These are phyloP conservation scores for Diglossa cyanea DNA, from an alignment of 2,797 vertebrate genomes.

Conservation along the genomic window DNA sequence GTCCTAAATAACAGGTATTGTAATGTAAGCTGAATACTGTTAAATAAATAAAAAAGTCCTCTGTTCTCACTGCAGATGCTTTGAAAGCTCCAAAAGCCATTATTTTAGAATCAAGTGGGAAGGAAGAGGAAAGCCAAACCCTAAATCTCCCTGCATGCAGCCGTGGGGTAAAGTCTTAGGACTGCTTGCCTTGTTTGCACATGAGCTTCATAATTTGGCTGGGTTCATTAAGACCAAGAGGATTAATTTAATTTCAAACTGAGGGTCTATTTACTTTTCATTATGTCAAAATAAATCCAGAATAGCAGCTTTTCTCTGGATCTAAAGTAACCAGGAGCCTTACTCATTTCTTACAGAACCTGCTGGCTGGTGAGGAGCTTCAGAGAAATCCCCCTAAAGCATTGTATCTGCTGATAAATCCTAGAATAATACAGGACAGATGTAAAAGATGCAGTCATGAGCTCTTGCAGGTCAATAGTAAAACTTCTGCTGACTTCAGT, in stretches of 20 bases:
- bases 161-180: neutral
- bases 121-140: neutral
- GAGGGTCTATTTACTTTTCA: neutral
- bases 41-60: neutral
- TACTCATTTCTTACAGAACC: neutral
- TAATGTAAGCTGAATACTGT: neutral
- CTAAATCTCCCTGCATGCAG: neutral
- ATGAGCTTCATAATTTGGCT: neutral
- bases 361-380: neutral
- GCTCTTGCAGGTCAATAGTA: neutral
- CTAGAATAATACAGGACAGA: neutral
- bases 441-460: neutral
- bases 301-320: neutral
- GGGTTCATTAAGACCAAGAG: slow-evolving; percentile 11
- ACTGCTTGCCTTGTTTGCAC: neutral
- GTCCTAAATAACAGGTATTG: neutral
- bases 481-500: slow-evolving; percentile 6
- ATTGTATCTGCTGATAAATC: slow-evolving; percentile 27
- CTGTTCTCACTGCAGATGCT: neutral
- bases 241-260: slow-evolving; percentile 45
- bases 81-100: neutral
- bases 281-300: neutral
- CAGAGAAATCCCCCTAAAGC: slow-evolving; percentile 35
- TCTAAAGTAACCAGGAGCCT: neutral
- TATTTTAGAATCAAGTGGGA: neutral